Base-by-base conservation (phyloP, 2,888 invertebrate genomes). In the Sturmia bella region DNA sequence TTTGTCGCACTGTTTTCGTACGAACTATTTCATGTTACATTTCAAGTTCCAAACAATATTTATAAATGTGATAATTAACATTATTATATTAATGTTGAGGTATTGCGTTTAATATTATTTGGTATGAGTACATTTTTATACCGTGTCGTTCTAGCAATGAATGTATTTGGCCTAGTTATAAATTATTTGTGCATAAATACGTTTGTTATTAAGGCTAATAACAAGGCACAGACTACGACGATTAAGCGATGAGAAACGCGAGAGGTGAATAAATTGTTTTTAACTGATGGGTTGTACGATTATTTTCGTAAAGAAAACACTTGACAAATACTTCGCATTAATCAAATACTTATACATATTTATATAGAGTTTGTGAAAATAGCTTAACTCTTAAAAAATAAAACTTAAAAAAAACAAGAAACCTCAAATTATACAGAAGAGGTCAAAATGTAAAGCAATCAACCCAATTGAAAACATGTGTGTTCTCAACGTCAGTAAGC, bases 91-190 rank as follows among this genome's bases (percentile, higher is more conserved):
- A 5, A 27, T 3, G 54, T 68, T 27, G 39, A 11, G 6, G 24
- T 54, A 27, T n/a, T 52, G 12, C 7, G 39, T 19, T 57, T 17
- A 15, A 32, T 19, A 41, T 59, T 19, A 21, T 21, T 41, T 41
- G 41, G 12, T 24, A 43, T 13, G 32, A 19, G 0, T 13, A 64
- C n/a, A 11, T 45, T 61, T 61, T 72, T 61, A 17, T 32, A 66
- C 57, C 27, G 50, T 59, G 50, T 61, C 68, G 52, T 43, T 63
- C 24, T 61, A 21, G 21, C 68, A 43, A 4, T 59, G 17, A 52
- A 76, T 43, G 45, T 69, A 61, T 68, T 76, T 76, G 68, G 43
- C 76, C 68, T 50, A 76, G 52, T 50, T 69, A 43, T n/a, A 15
- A 50, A 43, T 21, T 12, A 68, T 69, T 7, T 32, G 32, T 37